These are phyloP conservation scores for Ciconia boyciana DNA, from an alignment of 2,113 vertebrate genomes.

Conservation along the genomic window DNA sequence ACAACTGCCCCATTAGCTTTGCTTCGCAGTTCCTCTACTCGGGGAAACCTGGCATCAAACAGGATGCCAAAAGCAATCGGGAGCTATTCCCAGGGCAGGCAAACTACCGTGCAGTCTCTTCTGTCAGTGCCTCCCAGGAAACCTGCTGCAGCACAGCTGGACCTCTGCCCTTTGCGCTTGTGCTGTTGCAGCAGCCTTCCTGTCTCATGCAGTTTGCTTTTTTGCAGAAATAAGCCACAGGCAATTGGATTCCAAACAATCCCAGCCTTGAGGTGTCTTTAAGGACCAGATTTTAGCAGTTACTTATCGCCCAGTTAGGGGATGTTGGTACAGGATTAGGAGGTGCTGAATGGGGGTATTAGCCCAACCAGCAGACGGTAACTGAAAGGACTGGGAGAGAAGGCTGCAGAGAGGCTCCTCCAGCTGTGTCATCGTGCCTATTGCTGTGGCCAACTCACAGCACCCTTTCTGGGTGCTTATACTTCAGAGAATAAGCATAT, in stretches of 20 bases:
- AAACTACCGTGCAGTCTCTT: neutral
- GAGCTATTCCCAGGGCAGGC: neutral
- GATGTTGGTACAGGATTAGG: neutral
- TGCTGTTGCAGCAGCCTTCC: neutral
- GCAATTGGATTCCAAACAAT: neutral
- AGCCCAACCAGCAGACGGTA: neutral
- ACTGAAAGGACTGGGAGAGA: neutral
- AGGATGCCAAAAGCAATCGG: neutral
- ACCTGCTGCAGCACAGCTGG: neutral
- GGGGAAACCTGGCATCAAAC: neutral
- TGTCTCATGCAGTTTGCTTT: neutral
- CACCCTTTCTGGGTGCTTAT: neutral
- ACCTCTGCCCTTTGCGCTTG: neutral
- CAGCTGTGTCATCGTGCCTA: neutral
- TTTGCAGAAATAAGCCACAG: neutral
- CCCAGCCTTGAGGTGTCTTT: neutral
- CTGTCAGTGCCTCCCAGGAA: neutral
- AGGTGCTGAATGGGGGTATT: neutral
- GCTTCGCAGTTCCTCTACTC: neutral
- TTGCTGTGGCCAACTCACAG: accelerated
- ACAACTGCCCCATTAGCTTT: neutral
- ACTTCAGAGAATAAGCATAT: neutral
- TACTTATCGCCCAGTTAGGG: neutral
- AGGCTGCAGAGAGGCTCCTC: neutral
- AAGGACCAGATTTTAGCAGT: neutral